Percentiles rank a stretch among this genome's conserved stretches.
phyloP scores from a whole-genome alignment of 2,113 vertebrate species.

The Dasyprocta punctata region DNA sequence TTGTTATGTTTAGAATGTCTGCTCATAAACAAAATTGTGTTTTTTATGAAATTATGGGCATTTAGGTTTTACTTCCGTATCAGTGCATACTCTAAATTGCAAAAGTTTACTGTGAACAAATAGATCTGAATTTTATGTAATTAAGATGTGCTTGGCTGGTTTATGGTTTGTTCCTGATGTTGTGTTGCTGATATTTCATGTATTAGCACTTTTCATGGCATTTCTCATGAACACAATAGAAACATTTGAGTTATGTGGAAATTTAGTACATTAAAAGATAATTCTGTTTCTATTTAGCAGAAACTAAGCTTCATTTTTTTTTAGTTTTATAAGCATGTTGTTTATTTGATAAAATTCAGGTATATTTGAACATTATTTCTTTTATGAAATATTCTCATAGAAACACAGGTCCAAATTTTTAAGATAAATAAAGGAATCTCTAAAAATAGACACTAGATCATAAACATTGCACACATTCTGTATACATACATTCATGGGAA shows the following conservation, averaged over 20 bases:
- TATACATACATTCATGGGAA: not conserved
- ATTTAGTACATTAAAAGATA: not conserved
- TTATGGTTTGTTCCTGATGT: conserved; percentile 11
- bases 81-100: not conserved
- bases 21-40: not conserved
- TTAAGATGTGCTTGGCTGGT: conserved; percentile 41
- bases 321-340: conserved; percentile 16
- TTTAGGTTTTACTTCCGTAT: conserved; percentile 55
- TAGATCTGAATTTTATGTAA: conserved; percentile 40
- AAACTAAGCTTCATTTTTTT: conserved; percentile 31
- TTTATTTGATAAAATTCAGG: conserved; percentile 41
- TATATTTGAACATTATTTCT: not conserved
- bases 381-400: conserved; percentile 35
- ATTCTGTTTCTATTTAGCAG: conserved; percentile 21
- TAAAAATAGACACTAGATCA: not conserved
- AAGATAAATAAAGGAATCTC: not conserved
- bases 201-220: not conserved
- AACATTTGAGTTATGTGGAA: conserved; percentile 38
- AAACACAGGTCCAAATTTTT: conserved; percentile 28
- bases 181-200: conserved; percentile 12
- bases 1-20: conserved; percentile 44
- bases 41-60: conserved; percentile 43
- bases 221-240: conserved; percentile 4
- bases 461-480: not conserved
- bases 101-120: conserved; percentile 21